Evolutionary conservation across 2,797 vertebrate genomes (phyloP).

Genomic region (Onychomys leucogaster): DNA sequence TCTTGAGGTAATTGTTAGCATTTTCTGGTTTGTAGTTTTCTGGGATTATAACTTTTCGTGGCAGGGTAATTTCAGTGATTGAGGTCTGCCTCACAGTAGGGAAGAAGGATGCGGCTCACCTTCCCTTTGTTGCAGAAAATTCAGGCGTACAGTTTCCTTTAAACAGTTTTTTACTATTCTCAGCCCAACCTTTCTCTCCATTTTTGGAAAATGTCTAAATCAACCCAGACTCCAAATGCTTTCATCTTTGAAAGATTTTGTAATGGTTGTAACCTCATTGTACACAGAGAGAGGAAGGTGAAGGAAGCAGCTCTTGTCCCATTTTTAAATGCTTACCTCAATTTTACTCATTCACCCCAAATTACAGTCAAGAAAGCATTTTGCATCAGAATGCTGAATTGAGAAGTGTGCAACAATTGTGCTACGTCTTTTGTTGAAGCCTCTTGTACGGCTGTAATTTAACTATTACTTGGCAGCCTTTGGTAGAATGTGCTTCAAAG

Average conservation of each 20-base stretch:
- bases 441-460: slow-evolving; percentile 33
- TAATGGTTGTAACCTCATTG: slow-evolving; percentile 39
- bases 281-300: slow-evolving; percentile 31
- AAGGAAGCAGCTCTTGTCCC: slow-evolving; percentile 31
- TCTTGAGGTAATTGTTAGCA: slow-evolving; percentile 12
- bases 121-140: slow-evolving; percentile 72
- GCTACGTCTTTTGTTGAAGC: slow-evolving; percentile 72
- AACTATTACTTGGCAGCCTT: slow-evolving; percentile 56
- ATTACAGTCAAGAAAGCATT: slow-evolving; percentile 71
- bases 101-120: slow-evolving; percentile 56
- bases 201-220: slow-evolving; percentile 41
- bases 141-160: slow-evolving; percentile 1
- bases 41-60: slow-evolving; percentile 75
- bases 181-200: slow-evolving; percentile 59
- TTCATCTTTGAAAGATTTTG: slow-evolving; percentile 61
- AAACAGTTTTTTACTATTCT: slow-evolving; percentile 37
- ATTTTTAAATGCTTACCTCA: slow-evolving; percentile 40
- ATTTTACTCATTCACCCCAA: slow-evolving; percentile 11
- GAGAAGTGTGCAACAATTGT: slow-evolving; percentile 38
- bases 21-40: slow-evolving; percentile 40
- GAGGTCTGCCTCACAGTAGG: neutral
- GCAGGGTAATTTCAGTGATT: slow-evolving; percentile 70
- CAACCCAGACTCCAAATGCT: slow-evolving; percentile 45
- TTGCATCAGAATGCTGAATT: slow-evolving; percentile 74
- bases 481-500: slow-evolving; percentile 42